These are phyloP conservation scores for Parascotia fuliginaria DNA, from an alignment of 2,888 invertebrate genomes.

Conservation along the genomic window DNA sequence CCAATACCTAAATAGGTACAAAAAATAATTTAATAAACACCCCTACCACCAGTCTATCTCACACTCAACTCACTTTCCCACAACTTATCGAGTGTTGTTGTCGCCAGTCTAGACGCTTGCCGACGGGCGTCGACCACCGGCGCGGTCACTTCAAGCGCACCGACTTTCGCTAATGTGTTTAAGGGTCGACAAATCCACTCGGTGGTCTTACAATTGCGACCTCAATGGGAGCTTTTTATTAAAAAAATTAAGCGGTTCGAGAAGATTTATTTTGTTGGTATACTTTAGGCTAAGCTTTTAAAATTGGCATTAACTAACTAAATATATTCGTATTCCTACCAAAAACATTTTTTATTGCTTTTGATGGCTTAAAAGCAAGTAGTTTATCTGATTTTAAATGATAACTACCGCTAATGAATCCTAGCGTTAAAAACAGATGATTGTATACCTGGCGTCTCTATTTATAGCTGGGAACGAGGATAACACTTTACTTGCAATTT, in stretches of 20 bases:
- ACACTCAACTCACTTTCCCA: slow-evolving; percentile 27
- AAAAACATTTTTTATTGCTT: too few species aligned
- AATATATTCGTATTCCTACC: too few species aligned
- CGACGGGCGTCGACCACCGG: slow-evolving; percentile 43
- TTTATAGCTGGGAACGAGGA: too few species aligned
- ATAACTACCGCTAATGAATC: too few species aligned
- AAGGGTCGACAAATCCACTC: slow-evolving; percentile 13
- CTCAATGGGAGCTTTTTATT: slow-evolving; percentile 15
- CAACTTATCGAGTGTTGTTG: slow-evolving; percentile 16
- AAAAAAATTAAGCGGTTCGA: neutral
- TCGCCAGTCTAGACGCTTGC: slow-evolving; percentile 33
- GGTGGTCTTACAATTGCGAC: slow-evolving; percentile 46
- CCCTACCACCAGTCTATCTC: slow-evolving; percentile 8
- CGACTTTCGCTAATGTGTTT: slow-evolving; percentile 45
- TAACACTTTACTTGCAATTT: too few species aligned
- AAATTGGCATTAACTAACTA: too few species aligned
- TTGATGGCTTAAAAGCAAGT: too few species aligned
- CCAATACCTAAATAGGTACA: too few species aligned
- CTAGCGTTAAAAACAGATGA: too few species aligned
- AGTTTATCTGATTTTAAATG: too few species aligned
- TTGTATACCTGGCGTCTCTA: too few species aligned
- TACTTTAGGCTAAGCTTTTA: too few species aligned
- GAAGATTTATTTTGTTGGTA: neutral
- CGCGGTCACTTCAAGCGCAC: slow-evolving; percentile 45
- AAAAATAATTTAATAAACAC: neutral